These are phyloP conservation scores for Spongia lamella DNA, from an alignment of 37 sponge, comb jelly and placozoan species.

Conservation along the genomic window DNA sequence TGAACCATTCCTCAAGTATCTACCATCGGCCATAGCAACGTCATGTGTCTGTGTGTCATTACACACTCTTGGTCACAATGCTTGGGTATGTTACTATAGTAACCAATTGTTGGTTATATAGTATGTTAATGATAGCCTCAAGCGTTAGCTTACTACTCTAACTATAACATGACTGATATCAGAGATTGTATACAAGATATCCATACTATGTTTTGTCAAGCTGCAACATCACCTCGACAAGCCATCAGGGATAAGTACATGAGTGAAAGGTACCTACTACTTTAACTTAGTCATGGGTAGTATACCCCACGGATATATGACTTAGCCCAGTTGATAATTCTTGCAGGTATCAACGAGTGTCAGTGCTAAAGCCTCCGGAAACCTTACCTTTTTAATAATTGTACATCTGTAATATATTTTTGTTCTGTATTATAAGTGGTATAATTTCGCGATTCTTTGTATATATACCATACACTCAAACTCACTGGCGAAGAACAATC, in stretches of 20 bases:
- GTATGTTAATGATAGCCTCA: conserved; percentile 26
- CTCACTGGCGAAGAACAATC: too few species aligned
- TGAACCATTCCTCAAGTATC: conserved; percentile 74
- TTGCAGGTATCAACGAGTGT: conserved; percentile 32
- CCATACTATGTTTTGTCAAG: conserved; percentile 53
- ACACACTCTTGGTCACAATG: conserved; percentile 57
- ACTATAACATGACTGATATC: conserved; percentile 67
- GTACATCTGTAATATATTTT: too few species aligned
- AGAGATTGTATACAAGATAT: conserved; percentile 66
- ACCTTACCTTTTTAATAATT: conserved; percentile 37
- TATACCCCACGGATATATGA: background rate
- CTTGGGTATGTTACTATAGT: conserved; percentile 68
- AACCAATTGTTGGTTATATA: background rate
- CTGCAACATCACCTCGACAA: conserved; percentile 64
- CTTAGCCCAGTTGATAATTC: too few species aligned
- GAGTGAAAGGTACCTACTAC: conserved; percentile 29
- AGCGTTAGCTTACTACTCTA: conserved; percentile 52
- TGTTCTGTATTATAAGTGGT: too few species aligned
- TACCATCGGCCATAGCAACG: conserved; percentile 83
- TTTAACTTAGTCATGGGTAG: background rate
- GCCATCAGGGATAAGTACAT: conserved; percentile 75
- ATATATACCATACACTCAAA: too few species aligned
- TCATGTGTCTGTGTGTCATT: conserved; percentile 75
- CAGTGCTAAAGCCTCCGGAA: conserved; percentile 40
- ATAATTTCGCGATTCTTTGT: too few species aligned